A percentile compares a stretch with the other conserved stretches of the same genome.
phyloP scores from a whole-genome alignment of 1,140 invertebrate genomes.

The Eufriesea mexicana region DNA sequence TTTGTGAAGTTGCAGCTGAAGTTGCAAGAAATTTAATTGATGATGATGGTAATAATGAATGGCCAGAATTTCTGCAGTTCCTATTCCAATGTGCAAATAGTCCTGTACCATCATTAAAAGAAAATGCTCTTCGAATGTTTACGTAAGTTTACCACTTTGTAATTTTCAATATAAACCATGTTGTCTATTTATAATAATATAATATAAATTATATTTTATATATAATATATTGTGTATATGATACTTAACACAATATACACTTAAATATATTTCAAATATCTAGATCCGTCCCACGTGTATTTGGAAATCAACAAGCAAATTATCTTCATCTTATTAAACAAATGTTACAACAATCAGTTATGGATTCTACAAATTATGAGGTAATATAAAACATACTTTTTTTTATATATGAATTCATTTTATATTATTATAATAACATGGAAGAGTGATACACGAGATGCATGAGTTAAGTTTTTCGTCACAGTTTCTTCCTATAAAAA shows the following conservation, averaged over 20 bases:
- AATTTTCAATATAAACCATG: background rate
- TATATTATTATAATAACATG: constrained; percentile 35
- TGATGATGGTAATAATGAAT: constrained; percentile 97
- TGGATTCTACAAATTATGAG: constrained; percentile 87
- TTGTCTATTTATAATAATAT: too few species aligned
- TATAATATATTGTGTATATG: too few species aligned
- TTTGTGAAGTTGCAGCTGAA: constrained; percentile 97
- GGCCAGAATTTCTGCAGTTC: constrained; percentile 98
- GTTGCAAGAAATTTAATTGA: constrained; percentile 97
- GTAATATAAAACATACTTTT: constrained; percentile 73
- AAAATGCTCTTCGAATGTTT: constrained; percentile 97
- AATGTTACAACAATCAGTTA: constrained; percentile 93
- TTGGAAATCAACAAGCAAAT: constrained; percentile 96
- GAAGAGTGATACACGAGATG: constrained; percentile 77
- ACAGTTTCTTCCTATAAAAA: constrained; percentile 75
- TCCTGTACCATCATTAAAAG: constrained; percentile 91
- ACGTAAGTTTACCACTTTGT: constrained; percentile 85
- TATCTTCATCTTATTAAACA: constrained; percentile 97
- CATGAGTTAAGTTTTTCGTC: constrained; percentile 66
- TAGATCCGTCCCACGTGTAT: constrained; percentile 96
- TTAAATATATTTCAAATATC: background rate
- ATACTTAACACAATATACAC: too few species aligned
- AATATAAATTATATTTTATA: too few species aligned
- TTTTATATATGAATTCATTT: background rate
- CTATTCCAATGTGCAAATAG: constrained; percentile 97